phyloP scores from a whole-genome alignment of 2,797 vertebrate species.

The Chrysocyon brachyurus region DNA sequence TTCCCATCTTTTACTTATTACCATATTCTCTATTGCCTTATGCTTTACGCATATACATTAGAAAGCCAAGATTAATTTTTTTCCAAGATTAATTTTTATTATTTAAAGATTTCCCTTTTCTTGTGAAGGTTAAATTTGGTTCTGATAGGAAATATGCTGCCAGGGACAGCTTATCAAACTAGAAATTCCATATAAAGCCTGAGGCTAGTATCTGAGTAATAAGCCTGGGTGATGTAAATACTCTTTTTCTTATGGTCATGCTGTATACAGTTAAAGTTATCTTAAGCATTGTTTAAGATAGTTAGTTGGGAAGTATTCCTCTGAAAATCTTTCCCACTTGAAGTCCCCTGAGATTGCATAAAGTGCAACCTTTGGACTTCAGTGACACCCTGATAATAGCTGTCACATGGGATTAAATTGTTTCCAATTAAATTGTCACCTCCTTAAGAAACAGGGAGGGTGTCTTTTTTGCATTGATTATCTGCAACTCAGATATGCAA shows the following conservation, averaged over 20 bases:
- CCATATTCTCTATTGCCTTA: neutral
- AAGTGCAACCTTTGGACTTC: neutral
- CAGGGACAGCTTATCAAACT: neutral
- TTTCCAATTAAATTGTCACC: neutral
- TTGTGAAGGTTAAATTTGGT: constrained; percentile 44
- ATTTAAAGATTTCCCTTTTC: neutral
- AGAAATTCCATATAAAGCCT: neutral
- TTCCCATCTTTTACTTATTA: neutral
- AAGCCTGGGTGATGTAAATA: neutral
- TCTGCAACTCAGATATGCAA: constrained; percentile 3
- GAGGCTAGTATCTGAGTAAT: neutral
- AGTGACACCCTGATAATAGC: neutral
- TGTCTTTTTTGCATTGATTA: constrained; percentile 28
- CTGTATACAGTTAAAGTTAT: neutral
- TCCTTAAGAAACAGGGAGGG: neutral
- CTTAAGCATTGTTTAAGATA: neutral
- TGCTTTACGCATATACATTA: neutral
- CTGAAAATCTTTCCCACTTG: neutral
- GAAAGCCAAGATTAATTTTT: constrained; percentile 32
- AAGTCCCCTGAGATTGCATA: neutral
- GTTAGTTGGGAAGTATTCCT: neutral
- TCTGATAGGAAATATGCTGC: neutral
- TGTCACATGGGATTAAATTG: neutral
- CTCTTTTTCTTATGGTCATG: neutral
- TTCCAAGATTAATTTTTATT: neutral